Percentiles rank a stretch among this genome's conserved stretches.
phyloP scores from a whole-genome alignment of 2,888 invertebrate species.

The Protodeltote pygarga region DNA sequence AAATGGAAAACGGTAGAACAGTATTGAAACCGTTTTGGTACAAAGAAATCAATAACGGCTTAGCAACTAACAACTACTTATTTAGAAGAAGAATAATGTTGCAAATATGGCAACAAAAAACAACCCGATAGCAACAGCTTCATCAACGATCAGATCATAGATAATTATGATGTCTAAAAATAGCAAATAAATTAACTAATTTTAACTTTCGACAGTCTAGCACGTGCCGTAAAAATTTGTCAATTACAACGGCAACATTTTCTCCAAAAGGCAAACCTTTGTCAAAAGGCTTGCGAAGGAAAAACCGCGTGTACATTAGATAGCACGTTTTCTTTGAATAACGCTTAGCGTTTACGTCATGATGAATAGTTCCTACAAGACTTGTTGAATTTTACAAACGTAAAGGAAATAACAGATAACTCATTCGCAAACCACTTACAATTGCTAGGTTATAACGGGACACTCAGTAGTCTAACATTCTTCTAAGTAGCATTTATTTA shows the following conservation, averaged over 20 bases:
- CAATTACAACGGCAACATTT: constrained; percentile 30
- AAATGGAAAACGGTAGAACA: constrained; percentile 5
- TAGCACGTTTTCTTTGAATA: constrained; percentile 32
- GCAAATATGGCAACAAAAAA: constrained; percentile 2
- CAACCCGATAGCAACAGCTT: constrained; percentile 27
- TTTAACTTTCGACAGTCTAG: constrained; percentile 29
- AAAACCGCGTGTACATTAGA: no score
- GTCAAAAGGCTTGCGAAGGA: constrained; percentile 15
- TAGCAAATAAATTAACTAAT: constrained; percentile 22
- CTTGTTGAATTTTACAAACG: constrained; percentile 23
- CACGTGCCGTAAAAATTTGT: constrained; percentile 32
- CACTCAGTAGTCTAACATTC: constrained; percentile 35
- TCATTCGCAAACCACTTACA: constrained; percentile 35
- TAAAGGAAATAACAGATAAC: constrained; percentile 26
- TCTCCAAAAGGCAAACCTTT: constrained; percentile 19
- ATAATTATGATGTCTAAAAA: no score
- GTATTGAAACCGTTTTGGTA: not conserved
- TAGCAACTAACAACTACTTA: no score
- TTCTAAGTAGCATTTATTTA: constrained; percentile 25
- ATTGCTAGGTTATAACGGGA: constrained; percentile 27
- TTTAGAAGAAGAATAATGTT: constrained; percentile 2
- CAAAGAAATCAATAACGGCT: no score
- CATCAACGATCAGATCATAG: no score
- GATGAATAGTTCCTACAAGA: constrained; percentile 34
- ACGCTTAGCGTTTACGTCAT: constrained; percentile 42